phyloP scores from a whole-genome alignment of 2,113 vertebrate genomes.

The Chamaea fasciata region DNA sequence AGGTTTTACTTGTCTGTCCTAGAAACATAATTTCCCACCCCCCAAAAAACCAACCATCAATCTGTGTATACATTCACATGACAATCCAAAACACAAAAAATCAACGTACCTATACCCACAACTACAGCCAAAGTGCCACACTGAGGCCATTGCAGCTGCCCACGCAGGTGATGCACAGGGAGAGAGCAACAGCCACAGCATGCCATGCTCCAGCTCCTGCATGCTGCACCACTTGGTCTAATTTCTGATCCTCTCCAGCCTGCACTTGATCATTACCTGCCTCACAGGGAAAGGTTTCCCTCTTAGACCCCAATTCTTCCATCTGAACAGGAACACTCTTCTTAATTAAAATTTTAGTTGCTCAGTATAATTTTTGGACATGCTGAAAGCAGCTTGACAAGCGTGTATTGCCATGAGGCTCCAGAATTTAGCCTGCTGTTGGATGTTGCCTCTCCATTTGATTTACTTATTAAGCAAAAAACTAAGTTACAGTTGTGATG shows the following conservation, averaged over 20 bases:
- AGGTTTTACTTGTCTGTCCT: background rate
- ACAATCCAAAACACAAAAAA: background rate
- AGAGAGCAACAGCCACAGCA: background rate
- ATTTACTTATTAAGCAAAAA: background rate
- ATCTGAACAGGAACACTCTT: background rate
- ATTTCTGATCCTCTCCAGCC: background rate
- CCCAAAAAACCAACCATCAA: background rate
- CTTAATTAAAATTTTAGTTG: background rate
- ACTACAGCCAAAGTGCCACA: background rate
- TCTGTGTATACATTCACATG: background rate
- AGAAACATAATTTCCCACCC: background rate
- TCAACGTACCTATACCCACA: background rate
- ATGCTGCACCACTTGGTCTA: rapidly evolving
- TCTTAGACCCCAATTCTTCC: background rate
- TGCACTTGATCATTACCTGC: background rate
- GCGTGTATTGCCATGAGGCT: background rate
- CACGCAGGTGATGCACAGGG: background rate
- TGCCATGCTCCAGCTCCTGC: background rate
- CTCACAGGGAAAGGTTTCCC: background rate
- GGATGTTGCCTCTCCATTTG: background rate
- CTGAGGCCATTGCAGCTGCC: background rate
- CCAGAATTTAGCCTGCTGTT: background rate
- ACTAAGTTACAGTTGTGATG: background rate
- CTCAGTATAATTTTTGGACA: background rate
- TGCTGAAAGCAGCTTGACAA: background rate